A percentile compares a stretch with the other conserved stretches of the same genome.
phyloP scores from a whole-genome alignment of 2,888 invertebrate species.

The Melanostoma mellinum region DNA sequence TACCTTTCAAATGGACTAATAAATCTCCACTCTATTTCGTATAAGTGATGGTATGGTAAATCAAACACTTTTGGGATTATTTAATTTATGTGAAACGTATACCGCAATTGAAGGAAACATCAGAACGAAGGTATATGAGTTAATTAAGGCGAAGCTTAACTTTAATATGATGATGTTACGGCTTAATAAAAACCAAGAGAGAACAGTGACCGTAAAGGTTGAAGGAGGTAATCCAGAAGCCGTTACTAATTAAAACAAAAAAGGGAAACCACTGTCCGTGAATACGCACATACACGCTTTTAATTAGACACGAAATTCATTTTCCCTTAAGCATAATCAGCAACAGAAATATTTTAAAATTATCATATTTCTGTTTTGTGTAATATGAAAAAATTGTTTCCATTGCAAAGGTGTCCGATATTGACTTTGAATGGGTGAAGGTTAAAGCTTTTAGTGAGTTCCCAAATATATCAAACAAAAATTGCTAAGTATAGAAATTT shows the following conservation, averaged over 20 bases:
- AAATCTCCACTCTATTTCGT: slow-evolving; percentile 43
- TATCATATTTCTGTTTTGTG: too few species aligned
- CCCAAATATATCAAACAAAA: too few species aligned
- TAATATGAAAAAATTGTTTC: too few species aligned
- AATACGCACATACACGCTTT: not conserved
- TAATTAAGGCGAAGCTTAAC: slow-evolving; percentile 34
- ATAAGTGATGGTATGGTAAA: slow-evolving; percentile 60
- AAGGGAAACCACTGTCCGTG: not conserved
- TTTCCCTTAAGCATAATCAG: not conserved
- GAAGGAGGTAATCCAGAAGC: not conserved
- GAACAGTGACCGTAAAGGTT: not conserved
- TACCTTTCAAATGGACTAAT: slow-evolving; percentile 57
- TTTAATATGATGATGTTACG: slow-evolving; percentile 20
- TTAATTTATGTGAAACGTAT: slow-evolving; percentile 58
- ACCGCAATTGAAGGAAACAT: slow-evolving; percentile 53
- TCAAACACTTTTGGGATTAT: slow-evolving; percentile 57
- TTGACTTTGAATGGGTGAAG: too few species aligned
- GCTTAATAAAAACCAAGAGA: not conserved
- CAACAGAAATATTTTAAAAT: not conserved
- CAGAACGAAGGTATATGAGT: slow-evolving; percentile 30
- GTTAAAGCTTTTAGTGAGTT: too few species aligned
- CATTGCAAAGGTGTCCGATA: too few species aligned
- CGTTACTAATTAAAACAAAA: slow-evolving; percentile 11
- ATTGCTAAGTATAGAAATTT: too few species aligned
- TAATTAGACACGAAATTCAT: slow-evolving; percentile 12